Evolutionary conservation across 1,140 invertebrate genomes (phyloP), one percentile per base, ranked within the genome.

Genomic region (Drosophila arizonae): DNA sequence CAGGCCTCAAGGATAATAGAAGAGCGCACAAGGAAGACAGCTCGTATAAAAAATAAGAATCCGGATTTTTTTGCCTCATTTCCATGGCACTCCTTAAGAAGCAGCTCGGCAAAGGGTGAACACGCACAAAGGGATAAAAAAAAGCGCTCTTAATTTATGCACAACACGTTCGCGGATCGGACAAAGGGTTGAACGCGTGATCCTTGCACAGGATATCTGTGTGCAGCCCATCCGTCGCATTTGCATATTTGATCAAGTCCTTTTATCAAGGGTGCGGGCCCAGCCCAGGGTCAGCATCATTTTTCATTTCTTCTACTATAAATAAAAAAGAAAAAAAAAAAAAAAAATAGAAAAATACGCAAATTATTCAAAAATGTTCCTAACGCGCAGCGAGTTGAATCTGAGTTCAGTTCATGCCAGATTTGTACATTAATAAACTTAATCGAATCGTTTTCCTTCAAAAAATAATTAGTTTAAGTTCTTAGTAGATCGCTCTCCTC

Each of bases 21-120:
- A 55, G 30, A 48, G 24, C 41, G 62, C 50, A 73, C 45, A 73
- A 79, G 52, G 52, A 72, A 80, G 81, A 76, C 46, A 73, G 66
- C 63, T 10, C 43, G 43, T 9, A 50, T 66, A 63, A 71, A 82
- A 87, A 76, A 90, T 39, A 39, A 39, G 36, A 90, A 90, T 80
- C 87, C 81, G 68, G 81, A 78, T 87, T 90, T 90, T 77, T 90
- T 90, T 87, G 84, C 87, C 82, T 90, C 87, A 90, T 90, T 90
- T 90, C 85, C 72, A 90, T 90, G 87, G 66, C 84, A 48, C 41
- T 60, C 65, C 56, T 60, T 45, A 67, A 62, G 68, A 63, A 66
- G 50, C 13, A 69, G 69, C 54, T 76, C 71, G 45, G 52, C 56
- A 61, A 78, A 82, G 82, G 84, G 76, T 82, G 72, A 68, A 45